These are phyloP conservation scores for Palythoa heliodiscus DNA, from an alignment of 92 coral and sea anemone species.

Conservation along the genomic window DNA sequence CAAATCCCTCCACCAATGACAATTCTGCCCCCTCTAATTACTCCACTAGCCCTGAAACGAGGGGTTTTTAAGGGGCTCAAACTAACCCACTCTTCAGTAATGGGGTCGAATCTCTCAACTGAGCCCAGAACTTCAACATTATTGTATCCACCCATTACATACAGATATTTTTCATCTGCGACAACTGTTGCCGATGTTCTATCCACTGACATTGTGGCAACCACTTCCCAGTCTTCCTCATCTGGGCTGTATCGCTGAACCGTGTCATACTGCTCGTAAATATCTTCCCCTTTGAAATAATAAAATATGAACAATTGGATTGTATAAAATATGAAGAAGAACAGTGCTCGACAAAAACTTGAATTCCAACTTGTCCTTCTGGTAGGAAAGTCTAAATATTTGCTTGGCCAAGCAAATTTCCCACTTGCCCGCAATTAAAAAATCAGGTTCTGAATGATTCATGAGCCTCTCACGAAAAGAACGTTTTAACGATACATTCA, in stretches of 20 bases:
- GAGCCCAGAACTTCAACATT: constrained; percentile 10
- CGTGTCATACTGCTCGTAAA: constrained; percentile 19
- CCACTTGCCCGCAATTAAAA: no score
- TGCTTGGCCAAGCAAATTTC: no score
- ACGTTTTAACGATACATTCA: no score
- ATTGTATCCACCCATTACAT: constrained; percentile 28
- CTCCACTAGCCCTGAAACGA: constrained; percentile 16
- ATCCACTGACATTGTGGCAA: constrained; percentile 15
- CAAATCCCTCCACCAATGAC: constrained; percentile 29
- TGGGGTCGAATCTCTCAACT: constrained; percentile 36
- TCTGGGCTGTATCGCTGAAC: constrained; percentile 38
- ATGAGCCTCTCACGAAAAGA: no score
- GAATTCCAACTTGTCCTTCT: no score
- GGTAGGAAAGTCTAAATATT: no score
- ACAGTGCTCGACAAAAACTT: no score
- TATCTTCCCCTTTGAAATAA: constrained; percentile 13
- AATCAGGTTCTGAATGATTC: no score
- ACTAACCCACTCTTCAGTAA: constrained; percentile 19
- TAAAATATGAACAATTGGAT: not conserved
- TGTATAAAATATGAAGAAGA: no score
- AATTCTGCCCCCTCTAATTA: constrained; percentile 16
- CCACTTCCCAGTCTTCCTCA: constrained; percentile 26
- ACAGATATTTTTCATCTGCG: constrained; percentile 33
- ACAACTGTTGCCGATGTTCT: constrained; percentile 29
- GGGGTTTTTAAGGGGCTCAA: constrained; percentile 29